A percentile compares a stretch with the other conserved stretches of the same genome.
Conservation (phyloP, 2,113 vertebrate species). For the Leucosticte australis region DNA sequence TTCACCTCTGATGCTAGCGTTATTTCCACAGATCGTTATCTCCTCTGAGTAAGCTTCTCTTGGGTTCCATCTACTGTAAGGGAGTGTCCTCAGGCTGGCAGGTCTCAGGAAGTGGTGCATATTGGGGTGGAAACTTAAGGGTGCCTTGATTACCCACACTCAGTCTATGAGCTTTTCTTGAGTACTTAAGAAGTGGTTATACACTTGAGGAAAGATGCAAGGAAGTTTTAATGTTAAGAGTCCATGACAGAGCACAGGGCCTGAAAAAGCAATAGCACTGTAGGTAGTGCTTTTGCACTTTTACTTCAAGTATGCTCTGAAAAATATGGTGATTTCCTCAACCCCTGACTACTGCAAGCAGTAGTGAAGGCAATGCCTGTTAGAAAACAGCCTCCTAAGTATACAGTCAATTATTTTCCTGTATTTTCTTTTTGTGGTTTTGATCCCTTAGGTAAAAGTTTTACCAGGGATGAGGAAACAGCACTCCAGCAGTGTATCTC, state of each 20-base stretch:
- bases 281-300: not conserved
- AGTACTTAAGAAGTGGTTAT: not conserved
- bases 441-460: not conserved
- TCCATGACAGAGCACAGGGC: not conserved
- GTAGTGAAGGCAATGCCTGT: not conserved
- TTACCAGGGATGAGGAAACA: not conserved
- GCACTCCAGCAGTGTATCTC: not conserved
- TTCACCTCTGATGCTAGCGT: not conserved
- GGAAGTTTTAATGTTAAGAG: not conserved
- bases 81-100: not conserved
- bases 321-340: not conserved
- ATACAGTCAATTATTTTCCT: not conserved
- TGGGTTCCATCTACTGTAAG: not conserved
- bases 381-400: not conserved
- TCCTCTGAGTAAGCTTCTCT: not conserved
- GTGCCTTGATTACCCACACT: not conserved
- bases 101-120: not conserved
- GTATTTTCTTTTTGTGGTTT: not conserved
- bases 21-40: not conserved
- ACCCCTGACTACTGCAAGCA: not conserved
- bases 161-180: not conserved
- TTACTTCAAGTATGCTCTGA: not conserved
- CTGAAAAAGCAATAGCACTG: not conserved
- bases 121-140: not conserved
- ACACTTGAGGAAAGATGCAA: not conserved